phyloP scores from a whole-genome alignment of 2,888 invertebrate genomes.

The Baccha elongata region DNA sequence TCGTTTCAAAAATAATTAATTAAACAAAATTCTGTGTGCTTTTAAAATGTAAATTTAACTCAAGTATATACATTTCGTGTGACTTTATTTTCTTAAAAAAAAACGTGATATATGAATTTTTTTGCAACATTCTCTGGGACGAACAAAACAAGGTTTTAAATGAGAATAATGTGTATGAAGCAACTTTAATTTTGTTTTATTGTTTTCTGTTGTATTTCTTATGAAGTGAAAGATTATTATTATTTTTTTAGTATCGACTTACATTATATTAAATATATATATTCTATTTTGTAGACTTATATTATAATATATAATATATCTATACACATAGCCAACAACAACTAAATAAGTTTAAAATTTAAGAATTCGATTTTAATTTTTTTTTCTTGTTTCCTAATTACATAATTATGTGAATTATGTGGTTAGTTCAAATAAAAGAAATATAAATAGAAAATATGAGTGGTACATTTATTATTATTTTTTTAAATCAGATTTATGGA shows the following conservation, averaged over 20 bases:
- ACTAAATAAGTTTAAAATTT: constrained; percentile 42
- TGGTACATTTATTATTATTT: too few relatives aligned
- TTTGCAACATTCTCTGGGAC: constrained; percentile 51
- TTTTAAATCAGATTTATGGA: too few relatives aligned
- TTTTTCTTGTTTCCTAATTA: constrained; percentile 61
- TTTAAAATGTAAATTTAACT: constrained; percentile 41
- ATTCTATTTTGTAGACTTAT: constrained; percentile 30
- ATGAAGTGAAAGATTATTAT: constrained; percentile 3
- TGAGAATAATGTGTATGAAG: not conserved
- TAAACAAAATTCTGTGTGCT: constrained; percentile 26
- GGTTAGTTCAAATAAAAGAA: constrained; percentile 54
- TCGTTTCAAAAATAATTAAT: constrained; percentile 37
- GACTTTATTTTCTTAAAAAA: constrained; percentile 22
- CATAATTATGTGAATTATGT: constrained; percentile 11
- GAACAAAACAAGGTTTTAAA: not conserved
- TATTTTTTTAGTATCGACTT: constrained; percentile 4
- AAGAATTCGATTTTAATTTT: constrained; percentile 38
- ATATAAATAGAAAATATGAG: constrained; percentile 6
- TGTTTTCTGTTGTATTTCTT: not conserved
- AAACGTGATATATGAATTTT: constrained; percentile 53
- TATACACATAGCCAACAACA: constrained; percentile 14
- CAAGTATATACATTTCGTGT: not conserved
- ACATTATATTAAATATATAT: not conserved
- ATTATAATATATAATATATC: constrained; percentile 20
- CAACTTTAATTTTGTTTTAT: not conserved